Evolutionary conservation across 2,888 invertebrate genomes (phyloP), one percentile per base, ranked within the genome.

Genomic region (Ornithoptera priamus): DNA sequence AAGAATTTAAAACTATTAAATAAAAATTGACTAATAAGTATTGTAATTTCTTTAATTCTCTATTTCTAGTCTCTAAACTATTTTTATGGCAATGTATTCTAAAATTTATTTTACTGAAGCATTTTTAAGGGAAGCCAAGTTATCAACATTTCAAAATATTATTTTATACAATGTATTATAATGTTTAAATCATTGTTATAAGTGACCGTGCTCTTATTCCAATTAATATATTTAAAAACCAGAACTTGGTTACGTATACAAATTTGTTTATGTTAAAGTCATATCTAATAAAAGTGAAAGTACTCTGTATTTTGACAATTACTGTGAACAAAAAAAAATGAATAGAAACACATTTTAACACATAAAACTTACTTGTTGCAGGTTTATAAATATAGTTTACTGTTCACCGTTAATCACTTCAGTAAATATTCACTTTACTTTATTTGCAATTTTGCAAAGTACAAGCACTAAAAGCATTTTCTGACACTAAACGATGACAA

Each of bases 221-320:
- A 53, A 53, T 53, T 53, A 53, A 53, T 18, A 53, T 46, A 46
- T n/a, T 53, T 53, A 53, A 53, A n/a, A 53, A 18, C 18, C 53
- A 18, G 18, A 53, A 53, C 56, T 60, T 70, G 70, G 72, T 74
- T 74, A 76, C 75, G 74, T 75, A 73, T 68, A 73, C 74, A 42
- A 74, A 71, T 71, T 65, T 65, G 69, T 67, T 65, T 71, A 73
- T 68, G 69, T 61, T 71, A 65, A 71, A 73, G 67, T 71, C 71
- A 73, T 66, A 68, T 72, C 72, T 71, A 58, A 57, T 72, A 75
- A 77, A 77, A 77, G 78, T 77, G 77, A 78, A 78, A 78, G 78
- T 76, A 74, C 59, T 61, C 36, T 53, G 75, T 75, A 75, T 73
- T 70, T 75, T 75, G 75, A 72, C 75, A 74, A 74, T 62, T 72